A percentile compares a stretch with the other conserved stretches of the same genome.
Evolutionary conservation across 2,888 invertebrate species (phyloP).

Genomic region (Hypomecis punctinalis): DNA sequence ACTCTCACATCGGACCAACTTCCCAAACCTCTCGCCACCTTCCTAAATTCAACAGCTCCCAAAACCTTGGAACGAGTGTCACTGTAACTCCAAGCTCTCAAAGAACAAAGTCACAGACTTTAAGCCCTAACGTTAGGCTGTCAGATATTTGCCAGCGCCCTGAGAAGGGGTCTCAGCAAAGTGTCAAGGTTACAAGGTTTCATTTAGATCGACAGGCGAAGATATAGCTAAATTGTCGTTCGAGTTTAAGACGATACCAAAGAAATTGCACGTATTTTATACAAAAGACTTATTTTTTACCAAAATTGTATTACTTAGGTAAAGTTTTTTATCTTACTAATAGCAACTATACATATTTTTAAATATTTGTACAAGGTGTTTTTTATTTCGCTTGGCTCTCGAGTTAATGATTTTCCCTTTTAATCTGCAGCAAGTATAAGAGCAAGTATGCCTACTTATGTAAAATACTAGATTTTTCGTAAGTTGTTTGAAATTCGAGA

Average conservation of each 20-base stretch:
- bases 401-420: too few relatives aligned
- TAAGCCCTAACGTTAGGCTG: slow-evolving; percentile 28
- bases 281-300: slow-evolving; percentile 37
- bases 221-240: slow-evolving; percentile 69
- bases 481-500: too few relatives aligned
- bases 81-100: slow-evolving; percentile 10
- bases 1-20: slow-evolving; percentile 26
- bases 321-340: background rate
- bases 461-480: too few relatives aligned
- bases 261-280: slow-evolving; percentile 55
- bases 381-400: too few relatives aligned
- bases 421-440: too few relatives aligned
- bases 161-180: slow-evolving; percentile 50
- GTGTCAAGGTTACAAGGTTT: slow-evolving; percentile 66
- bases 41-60: slow-evolving; percentile 21
- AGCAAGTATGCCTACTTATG: too few relatives aligned
- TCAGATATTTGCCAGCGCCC: slow-evolving; percentile 18
- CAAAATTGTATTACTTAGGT: slow-evolving; percentile 31
- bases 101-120: slow-evolving; percentile 34
- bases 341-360: background rate
- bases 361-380: background rate
- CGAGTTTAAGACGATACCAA: slow-evolving; percentile 69
- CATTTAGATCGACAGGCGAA: slow-evolving; percentile 62
- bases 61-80: slow-evolving; percentile 8
- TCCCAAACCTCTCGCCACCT: slow-evolving; percentile 21